phyloP scores from a whole-genome alignment of 2,797 vertebrate genomes.

The Naso thynnoides region DNA sequence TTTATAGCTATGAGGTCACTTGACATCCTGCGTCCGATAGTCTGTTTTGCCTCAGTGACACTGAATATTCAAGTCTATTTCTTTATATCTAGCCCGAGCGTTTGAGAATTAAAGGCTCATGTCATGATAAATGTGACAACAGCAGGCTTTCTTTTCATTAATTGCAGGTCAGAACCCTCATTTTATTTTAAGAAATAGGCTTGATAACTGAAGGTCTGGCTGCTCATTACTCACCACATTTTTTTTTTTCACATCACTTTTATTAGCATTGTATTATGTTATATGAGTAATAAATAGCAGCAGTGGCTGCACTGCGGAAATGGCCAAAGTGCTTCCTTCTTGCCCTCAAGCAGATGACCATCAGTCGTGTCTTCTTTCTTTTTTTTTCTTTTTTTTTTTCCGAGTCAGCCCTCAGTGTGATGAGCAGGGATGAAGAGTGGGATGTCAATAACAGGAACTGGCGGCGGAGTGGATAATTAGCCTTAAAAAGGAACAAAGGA shows the following conservation, averaged over 20 bases:
- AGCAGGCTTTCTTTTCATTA: constrained; percentile 58
- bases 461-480: constrained; percentile 83
- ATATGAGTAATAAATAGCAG: constrained; percentile 8
- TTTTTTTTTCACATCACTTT: constrained; percentile 29
- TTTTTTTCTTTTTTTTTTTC: constrained; percentile 56
- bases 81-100: too few relatives aligned
- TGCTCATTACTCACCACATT: constrained; percentile 49
- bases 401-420: constrained; percentile 55
- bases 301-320: constrained; percentile 13
- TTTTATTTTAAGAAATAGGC: constrained; percentile 66
- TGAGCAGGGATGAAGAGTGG: constrained; percentile 74
- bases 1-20: constrained; percentile 42
- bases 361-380: constrained; percentile 44
- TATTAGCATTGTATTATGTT: constrained; percentile 14
- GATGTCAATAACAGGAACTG: constrained; percentile 81
- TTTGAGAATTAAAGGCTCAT: constrained; percentile 12
- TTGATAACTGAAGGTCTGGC: constrained; percentile 46
- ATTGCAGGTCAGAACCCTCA: constrained; percentile 70
- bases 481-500: constrained; percentile 81
- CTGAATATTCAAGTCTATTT: not conserved
- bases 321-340: constrained; percentile 29
- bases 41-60: constrained; percentile 28
- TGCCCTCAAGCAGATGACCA: constrained; percentile 49
- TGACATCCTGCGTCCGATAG: constrained; percentile 51
- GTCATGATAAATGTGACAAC: constrained; percentile 54